Conservation (phyloP, 2,888 invertebrate genomes). For the Liopterus haemorrhoidalis region DNA sequence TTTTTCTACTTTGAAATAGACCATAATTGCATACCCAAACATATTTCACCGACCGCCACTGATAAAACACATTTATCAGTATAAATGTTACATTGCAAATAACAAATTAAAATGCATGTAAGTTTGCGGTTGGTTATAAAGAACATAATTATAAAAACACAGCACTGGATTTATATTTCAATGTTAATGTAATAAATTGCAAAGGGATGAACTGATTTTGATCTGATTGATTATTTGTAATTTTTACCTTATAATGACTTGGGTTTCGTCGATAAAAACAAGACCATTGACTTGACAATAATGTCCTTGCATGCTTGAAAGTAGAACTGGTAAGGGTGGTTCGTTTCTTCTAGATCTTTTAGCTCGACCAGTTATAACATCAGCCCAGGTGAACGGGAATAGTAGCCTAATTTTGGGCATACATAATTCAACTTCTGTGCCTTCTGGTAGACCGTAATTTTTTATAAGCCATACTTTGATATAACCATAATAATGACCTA, state of each 20-base stretch:
- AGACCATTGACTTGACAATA: constrained; percentile 60
- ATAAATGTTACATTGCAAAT: too few relatives aligned
- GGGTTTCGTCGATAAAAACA: constrained; percentile 58
- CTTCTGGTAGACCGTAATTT: constrained; percentile 54
- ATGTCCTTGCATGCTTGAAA: constrained; percentile 68
- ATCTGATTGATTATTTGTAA: too few relatives aligned
- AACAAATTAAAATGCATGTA: too few relatives aligned
- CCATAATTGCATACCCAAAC: too few relatives aligned
- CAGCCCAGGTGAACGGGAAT: constrained; percentile 69
- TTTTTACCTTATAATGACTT: constrained; percentile 61
- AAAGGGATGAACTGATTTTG: too few relatives aligned
- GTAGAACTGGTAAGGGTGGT: constrained; percentile 54
- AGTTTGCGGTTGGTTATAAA: too few relatives aligned
- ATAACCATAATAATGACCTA: constrained; percentile 61
- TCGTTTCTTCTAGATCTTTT: constrained; percentile 59
- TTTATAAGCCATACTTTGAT: constrained; percentile 73
- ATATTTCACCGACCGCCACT: too few relatives aligned
- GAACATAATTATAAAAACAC: too few relatives aligned
- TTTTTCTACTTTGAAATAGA: too few relatives aligned
- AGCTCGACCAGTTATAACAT: constrained; percentile 61
- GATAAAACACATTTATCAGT: too few relatives aligned
- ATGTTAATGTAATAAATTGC: too few relatives aligned
- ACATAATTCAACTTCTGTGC: constrained; percentile 51
- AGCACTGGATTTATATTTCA: too few relatives aligned
- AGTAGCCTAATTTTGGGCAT: constrained; percentile 59